These are phyloP conservation scores for Capreolus pygargus DNA, from an alignment of 2,113 vertebrate species.

Conservation along the genomic window DNA sequence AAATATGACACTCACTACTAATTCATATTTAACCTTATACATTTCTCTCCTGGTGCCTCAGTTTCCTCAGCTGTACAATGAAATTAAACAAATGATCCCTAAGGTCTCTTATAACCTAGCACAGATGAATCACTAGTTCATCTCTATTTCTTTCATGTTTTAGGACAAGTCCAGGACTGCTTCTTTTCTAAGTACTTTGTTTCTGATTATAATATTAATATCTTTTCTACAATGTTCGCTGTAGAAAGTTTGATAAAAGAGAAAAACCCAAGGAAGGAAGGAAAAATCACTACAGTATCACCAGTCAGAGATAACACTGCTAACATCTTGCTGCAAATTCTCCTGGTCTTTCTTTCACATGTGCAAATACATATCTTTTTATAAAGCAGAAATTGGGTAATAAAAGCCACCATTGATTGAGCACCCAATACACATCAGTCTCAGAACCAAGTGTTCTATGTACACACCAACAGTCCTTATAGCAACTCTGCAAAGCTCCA, in stretches of 20 bases:
- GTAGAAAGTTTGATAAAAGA: neutral
- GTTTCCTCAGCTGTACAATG: neutral
- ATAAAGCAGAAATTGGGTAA: neutral
- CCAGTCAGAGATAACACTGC: neutral
- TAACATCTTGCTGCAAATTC: neutral
- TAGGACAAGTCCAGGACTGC: neutral
- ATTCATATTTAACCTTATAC: neutral
- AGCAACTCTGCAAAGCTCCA: neutral
- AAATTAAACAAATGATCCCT: neutral
- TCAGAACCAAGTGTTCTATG: neutral
- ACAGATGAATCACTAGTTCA: neutral
- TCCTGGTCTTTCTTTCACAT: neutral
- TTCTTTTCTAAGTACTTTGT: constrained; percentile 4
- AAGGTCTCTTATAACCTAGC: neutral
- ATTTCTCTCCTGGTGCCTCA: neutral
- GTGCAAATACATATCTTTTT: neutral
- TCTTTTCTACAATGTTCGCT: neutral
- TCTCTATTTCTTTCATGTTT: neutral
- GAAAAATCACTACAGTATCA: neutral
- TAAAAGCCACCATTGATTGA: neutral
- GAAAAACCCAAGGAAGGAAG: neutral
- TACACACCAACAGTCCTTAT: neutral
- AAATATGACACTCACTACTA: neutral
- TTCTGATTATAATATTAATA: neutral
- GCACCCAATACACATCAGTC: neutral